Evolutionary conservation across 64 coral and sea anemone species (phyloP).

Genomic region (Dendronephthya gigantea): DNA sequence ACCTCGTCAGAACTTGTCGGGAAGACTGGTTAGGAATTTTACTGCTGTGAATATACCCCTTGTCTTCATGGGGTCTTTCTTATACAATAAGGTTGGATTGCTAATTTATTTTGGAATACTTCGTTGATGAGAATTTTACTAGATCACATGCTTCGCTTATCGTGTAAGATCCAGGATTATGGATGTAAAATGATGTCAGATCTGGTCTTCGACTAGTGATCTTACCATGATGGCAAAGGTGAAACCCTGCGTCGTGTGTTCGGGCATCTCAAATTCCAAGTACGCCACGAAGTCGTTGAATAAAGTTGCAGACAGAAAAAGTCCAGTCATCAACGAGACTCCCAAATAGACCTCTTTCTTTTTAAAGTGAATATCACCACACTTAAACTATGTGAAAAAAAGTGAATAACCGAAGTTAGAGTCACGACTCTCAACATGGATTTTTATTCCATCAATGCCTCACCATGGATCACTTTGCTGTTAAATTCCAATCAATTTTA

Average conservation of each 20-base stretch:
- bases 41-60: no score
- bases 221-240: constrained; percentile 77
- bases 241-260: constrained; percentile 52
- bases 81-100: no score
- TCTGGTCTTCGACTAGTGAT: background rate
- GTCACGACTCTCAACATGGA: no score
- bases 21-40: no score
- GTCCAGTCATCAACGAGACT: background rate
- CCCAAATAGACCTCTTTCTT: background rate
- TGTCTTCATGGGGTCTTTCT: no score
- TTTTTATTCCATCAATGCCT: background rate
- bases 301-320: background rate
- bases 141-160: no score
- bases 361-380: constrained; percentile 2
- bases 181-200: no score
- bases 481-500: background rate
- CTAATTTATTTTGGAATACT: no score
- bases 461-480: background rate
- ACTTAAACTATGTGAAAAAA: background rate
- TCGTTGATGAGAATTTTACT: no score
- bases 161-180: no score
- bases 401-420: background rate
- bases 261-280: background rate
- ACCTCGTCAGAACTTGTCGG: no score
- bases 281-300: background rate